Evolutionary conservation across 2,113 vertebrate species (phyloP).

Genomic region (Nothoprocta perdicaria): DNA sequence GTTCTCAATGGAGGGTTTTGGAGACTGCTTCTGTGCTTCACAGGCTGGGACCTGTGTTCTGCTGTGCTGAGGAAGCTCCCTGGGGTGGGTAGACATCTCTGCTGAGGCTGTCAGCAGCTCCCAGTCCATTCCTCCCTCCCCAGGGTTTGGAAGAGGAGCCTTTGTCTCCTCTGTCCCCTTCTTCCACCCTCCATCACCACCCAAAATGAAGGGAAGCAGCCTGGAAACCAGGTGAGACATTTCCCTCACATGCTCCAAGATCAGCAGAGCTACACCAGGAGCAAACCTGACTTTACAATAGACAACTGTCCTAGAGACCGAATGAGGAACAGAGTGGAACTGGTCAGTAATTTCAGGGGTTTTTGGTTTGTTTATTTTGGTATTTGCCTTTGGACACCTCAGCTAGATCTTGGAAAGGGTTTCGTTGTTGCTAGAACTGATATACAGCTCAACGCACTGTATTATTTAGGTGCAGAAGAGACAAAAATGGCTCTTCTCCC

Average conservation of each 20-base stretch:
- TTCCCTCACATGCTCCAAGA: neutral
- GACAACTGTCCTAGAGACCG: neutral
- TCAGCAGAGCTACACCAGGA: neutral
- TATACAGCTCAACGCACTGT: neutral
- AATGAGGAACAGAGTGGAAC: neutral
- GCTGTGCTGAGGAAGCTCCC: neutral
- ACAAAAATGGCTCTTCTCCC: conserved; percentile 21
- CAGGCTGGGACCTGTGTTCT: neutral
- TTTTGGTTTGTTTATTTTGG: neutral
- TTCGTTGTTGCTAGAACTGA: conserved; percentile 14
- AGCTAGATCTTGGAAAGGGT: conserved; percentile 8
- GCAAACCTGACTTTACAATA: neutral
- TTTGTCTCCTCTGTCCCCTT: neutral
- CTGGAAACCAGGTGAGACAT: neutral
- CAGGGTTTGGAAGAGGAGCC: neutral
- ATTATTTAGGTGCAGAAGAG: conserved; percentile 45
- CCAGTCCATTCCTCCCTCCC: neutral
- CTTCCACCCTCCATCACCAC: neutral
- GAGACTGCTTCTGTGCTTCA: neutral
- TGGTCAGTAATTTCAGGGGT: neutral
- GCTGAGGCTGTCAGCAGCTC: neutral
- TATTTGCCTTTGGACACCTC: neutral
- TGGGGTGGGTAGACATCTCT: neutral
- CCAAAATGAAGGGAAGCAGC: neutral
- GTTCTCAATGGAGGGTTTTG: neutral